Percentiles rank a stretch among this genome's conserved stretches.
Conservation (phyloP, 92 coral and sea anemone genomes). For the Epizoanthus illoricatus region DNA sequence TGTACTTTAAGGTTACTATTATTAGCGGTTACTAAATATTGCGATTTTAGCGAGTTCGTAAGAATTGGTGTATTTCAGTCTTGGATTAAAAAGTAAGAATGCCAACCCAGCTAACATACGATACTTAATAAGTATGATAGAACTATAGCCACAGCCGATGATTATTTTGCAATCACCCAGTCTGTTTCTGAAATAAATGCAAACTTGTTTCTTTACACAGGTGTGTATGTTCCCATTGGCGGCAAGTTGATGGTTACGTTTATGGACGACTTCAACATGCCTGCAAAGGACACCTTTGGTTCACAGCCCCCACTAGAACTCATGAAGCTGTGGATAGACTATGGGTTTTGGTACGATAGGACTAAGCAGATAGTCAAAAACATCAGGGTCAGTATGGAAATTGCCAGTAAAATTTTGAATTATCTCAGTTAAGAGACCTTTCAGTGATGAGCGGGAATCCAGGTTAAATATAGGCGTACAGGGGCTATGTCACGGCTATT, state of each 20-base stretch:
- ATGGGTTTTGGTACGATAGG: constrained; percentile 99
- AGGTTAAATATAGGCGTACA: background rate
- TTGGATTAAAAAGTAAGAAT: too few relatives aligned
- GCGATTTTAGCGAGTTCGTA: too few relatives aligned
- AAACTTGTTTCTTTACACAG: constrained; percentile 29
- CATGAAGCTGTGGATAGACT: constrained; percentile 93
- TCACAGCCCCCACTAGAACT: constrained; percentile 98
- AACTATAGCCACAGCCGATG: background rate
- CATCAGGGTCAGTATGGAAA: constrained; percentile 67
- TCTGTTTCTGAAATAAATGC: too few relatives aligned
- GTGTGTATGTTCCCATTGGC: constrained; percentile 95
- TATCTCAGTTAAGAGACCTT: background rate
- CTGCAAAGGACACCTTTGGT: constrained; percentile 98
- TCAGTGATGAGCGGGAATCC: background rate
- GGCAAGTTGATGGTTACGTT: constrained; percentile 95
- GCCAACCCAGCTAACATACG: too few relatives aligned
- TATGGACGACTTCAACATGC: constrained; percentile 99
- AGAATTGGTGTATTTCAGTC: too few relatives aligned
- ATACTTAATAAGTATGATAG: background rate
- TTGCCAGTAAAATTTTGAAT: background rate
- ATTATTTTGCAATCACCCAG: background rate
- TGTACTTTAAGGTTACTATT: too few relatives aligned
- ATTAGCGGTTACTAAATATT: too few relatives aligned
- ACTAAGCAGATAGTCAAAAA: constrained; percentile 90
- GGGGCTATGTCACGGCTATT: too few relatives aligned